Percentiles rank a stretch among this genome's conserved stretches.
phyloP scores from a whole-genome alignment of 2,113 vertebrate species.

The Penelope pileata region DNA sequence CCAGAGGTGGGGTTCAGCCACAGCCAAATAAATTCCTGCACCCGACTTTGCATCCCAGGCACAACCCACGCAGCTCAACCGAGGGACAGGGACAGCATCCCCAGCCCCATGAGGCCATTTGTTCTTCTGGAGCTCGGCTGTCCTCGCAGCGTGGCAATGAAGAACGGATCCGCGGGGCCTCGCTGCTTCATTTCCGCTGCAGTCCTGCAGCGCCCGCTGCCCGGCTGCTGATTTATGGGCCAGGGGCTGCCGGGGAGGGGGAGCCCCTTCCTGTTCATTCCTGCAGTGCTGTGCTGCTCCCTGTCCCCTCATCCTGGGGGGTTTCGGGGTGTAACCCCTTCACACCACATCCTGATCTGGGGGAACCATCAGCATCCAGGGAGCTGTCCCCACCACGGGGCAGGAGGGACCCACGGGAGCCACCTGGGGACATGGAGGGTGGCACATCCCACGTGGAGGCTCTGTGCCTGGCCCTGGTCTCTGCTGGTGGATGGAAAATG shows the following conservation, averaged over 20 bases:
- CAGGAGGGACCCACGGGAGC: not conserved
- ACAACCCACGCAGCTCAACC: not conserved
- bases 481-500: slow-evolving; percentile 9
- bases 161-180: not conserved
- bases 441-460: not conserved
- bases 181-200: not conserved
- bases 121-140: not conserved
- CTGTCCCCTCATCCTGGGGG: rapidly evolving
- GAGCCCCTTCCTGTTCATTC: not conserved
- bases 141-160: not conserved
- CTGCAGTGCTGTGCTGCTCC: not conserved
- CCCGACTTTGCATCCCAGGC: slow-evolving; percentile 38
- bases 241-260: rapidly evolving
- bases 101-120: not conserved
- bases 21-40: slow-evolving; percentile 51
- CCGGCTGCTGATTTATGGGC: not conserved
- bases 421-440: not conserved
- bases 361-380: not conserved
- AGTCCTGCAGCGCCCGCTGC: not conserved
- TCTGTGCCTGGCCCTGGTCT: not conserved
- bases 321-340: rapidly evolving
- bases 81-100: rapidly evolving
- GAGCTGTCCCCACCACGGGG: rapidly evolving
- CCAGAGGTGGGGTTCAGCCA: slow-evolving; percentile 52
- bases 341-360: not conserved